A percentile compares a stretch with the other conserved stretches of the same genome.
phyloP scores from a whole-genome alignment of 2,888 invertebrate species.

The Charanyca ferruginea region DNA sequence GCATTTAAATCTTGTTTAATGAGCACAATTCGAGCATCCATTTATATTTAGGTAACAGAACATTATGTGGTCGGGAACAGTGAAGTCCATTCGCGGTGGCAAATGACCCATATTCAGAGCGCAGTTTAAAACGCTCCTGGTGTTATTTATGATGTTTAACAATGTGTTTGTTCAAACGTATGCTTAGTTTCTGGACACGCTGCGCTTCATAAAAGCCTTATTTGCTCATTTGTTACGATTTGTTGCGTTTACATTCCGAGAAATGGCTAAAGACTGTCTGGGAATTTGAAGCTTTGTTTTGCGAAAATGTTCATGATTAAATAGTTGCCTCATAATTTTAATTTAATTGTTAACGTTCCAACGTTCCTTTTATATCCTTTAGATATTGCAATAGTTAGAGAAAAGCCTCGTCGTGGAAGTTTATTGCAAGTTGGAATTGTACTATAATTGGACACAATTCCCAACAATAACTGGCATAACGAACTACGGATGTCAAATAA shows the following conservation, averaged over 20 bases:
- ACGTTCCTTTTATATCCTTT: constrained; percentile 29
- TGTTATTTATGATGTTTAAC: constrained; percentile 53
- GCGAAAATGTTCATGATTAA: constrained; percentile 30
- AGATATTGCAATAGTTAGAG: constrained; percentile 12
- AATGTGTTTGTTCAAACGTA: constrained; percentile 46
- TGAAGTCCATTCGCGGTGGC: constrained; percentile 60
- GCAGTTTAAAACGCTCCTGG: constrained; percentile 48
- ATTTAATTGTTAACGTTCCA: constrained; percentile 37
- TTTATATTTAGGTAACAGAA: constrained; percentile 59
- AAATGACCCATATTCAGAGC: constrained; percentile 66
- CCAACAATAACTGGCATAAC: constrained; percentile 36
- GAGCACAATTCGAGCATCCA: constrained; percentile 59
- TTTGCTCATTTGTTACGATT: constrained; percentile 41
- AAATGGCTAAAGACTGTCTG: constrained; percentile 21
- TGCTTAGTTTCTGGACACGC: constrained; percentile 39
- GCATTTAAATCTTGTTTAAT: constrained; percentile 66
- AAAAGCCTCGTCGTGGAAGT: constrained; percentile 8
- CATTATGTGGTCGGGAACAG: constrained; percentile 64
- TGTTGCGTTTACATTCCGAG: constrained; percentile 23
- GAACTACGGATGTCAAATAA: constrained; percentile 52
- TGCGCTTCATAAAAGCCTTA: constrained; percentile 41
- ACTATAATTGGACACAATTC: constrained; percentile 50
- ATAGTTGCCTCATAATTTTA: constrained; percentile 36
- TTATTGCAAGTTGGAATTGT: constrained; percentile 28
- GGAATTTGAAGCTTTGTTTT: constrained; percentile 38